These are phyloP conservation scores for Helostoma temminkii DNA, from an alignment of 2,797 vertebrate species.

Conservation along the genomic window DNA sequence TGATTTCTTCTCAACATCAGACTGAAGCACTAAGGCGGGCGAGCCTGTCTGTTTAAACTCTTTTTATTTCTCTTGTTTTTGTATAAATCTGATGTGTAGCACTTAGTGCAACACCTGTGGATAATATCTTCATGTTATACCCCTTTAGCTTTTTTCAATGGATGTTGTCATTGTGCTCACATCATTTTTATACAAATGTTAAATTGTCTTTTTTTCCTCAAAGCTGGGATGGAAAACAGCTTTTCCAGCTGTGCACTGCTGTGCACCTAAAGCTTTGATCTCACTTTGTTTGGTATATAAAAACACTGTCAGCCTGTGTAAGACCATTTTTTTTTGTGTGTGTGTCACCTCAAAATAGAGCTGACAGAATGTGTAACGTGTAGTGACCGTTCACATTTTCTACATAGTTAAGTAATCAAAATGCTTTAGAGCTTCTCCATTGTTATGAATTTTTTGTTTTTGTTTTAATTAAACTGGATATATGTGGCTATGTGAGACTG, in stretches of 20 bases:
- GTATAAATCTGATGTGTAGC: constrained; percentile 37
- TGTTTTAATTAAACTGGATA: constrained; percentile 58
- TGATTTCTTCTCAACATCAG: constrained; percentile 52
- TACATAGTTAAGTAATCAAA: not conserved
- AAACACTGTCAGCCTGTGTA: constrained; percentile 29
- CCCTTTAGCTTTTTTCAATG: constrained; percentile 34
- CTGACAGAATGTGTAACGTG: too few species aligned
- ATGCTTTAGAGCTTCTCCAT: not conserved
- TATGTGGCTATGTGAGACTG: constrained; percentile 44
- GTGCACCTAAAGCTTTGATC: constrained; percentile 27
- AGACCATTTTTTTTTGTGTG: too few species aligned
- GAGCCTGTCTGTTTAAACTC: constrained; percentile 35
- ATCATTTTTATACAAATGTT: constrained; percentile 47
- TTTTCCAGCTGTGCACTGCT: constrained; percentile 37
- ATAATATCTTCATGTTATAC: constrained; percentile 6
- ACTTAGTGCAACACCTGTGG: constrained; percentile 43
- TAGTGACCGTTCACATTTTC: not conserved
- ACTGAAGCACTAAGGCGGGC: constrained; percentile 37
- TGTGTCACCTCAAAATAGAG: not conserved
- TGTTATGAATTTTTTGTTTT: constrained; percentile 43
- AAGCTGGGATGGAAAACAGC: constrained; percentile 26
- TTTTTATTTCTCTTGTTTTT: constrained; percentile 40
- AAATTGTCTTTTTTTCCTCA: constrained; percentile 26
- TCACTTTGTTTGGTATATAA: constrained; percentile 35
- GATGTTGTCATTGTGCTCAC: constrained; percentile 37